Conservation (phyloP, 53 echinoderm and acorn worm genomes). For the Paracentrotus lividus region DNA sequence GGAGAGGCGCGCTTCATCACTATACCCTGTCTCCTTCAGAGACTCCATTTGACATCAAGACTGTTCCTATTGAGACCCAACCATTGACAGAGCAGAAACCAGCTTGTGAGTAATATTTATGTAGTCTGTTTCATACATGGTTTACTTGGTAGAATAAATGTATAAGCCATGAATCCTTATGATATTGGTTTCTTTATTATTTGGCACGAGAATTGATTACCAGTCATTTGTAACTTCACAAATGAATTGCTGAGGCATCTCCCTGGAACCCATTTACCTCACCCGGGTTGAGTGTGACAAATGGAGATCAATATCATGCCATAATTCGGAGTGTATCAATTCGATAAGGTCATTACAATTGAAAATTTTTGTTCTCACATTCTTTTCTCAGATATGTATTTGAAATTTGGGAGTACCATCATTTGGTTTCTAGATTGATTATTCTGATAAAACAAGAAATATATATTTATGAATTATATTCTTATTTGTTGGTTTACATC, state of each 20-base stretch:
- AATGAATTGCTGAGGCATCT: background rate
- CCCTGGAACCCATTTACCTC: background rate
- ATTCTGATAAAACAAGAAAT: background rate
- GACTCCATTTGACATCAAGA: slow-evolving; percentile 96
- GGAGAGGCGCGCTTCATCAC: slow-evolving; percentile 97
- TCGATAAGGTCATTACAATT: too few relatives aligned
- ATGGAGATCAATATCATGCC: too few relatives aligned
- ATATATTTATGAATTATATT: background rate
- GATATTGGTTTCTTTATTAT: background rate
- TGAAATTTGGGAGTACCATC: too few relatives aligned
- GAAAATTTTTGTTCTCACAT: too few relatives aligned
- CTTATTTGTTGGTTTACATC: background rate
- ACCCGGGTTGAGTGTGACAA: too few relatives aligned
- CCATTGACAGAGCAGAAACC: slow-evolving; percentile 89
- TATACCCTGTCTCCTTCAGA: slow-evolving; percentile 95
- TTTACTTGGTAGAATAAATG: too few relatives aligned
- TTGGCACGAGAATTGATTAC: too few relatives aligned
- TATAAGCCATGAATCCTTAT: too few relatives aligned
- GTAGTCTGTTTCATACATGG: too few relatives aligned
- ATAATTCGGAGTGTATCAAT: too few relatives aligned
- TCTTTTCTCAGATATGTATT: too few relatives aligned
- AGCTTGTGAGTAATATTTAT: slow-evolving; percentile 65
- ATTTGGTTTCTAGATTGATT: background rate
- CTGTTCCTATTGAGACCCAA: slow-evolving; percentile 93
- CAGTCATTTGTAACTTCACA: too few relatives aligned